Conservation (phyloP, 1,140 invertebrate genomes). For the Drosophila repletoides region DNA sequence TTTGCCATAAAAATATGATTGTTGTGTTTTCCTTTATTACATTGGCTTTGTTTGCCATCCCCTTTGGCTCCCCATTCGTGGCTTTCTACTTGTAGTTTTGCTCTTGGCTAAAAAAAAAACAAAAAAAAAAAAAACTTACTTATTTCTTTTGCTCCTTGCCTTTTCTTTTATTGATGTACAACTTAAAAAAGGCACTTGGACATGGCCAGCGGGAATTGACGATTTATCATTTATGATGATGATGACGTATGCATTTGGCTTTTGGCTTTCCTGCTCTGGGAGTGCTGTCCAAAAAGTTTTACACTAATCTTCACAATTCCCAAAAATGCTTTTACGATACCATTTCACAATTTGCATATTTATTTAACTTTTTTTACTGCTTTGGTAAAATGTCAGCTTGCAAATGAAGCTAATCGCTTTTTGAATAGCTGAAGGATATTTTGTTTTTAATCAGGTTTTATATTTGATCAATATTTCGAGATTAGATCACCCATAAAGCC, state of each 20-base stretch:
- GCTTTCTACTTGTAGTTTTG: slow-evolving; percentile 26
- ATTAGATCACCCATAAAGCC: too few species aligned
- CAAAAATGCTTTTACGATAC: slow-evolving; percentile 39
- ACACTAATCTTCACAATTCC: slow-evolving; percentile 43
- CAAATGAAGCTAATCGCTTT: slow-evolving; percentile 21
- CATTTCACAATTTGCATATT: slow-evolving; percentile 52
- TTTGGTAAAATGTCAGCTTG: neutral
- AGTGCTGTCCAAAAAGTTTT: slow-evolving; percentile 24
- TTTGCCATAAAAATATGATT: slow-evolving; percentile 74
- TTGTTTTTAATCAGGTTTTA: too few species aligned
- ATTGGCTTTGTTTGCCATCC: slow-evolving; percentile 44
- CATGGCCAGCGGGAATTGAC: slow-evolving; percentile 58
- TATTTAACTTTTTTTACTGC: slow-evolving; percentile 19
- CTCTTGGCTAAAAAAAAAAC: slow-evolving; percentile 21
- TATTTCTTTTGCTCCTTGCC: slow-evolving; percentile 43
- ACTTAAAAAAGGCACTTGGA: slow-evolving; percentile 41
- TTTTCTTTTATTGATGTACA: slow-evolving; percentile 41
- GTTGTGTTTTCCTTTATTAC: slow-evolving; percentile 66
- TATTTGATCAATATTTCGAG: too few species aligned
- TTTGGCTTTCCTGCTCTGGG: slow-evolving; percentile 18
- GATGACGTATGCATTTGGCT: slow-evolving; percentile 30
- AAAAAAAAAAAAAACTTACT: slow-evolving; percentile 54
- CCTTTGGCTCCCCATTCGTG: slow-evolving; percentile 6
- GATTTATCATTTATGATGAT: slow-evolving; percentile 68
- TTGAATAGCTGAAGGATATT: slow-evolving; percentile 7